Percentiles rank a stretch among this genome's conserved stretches.
These are phyloP conservation scores for Torymus aiolomorphi DNA, from an alignment of 2,888 invertebrate species.

Conservation along the genomic window DNA sequence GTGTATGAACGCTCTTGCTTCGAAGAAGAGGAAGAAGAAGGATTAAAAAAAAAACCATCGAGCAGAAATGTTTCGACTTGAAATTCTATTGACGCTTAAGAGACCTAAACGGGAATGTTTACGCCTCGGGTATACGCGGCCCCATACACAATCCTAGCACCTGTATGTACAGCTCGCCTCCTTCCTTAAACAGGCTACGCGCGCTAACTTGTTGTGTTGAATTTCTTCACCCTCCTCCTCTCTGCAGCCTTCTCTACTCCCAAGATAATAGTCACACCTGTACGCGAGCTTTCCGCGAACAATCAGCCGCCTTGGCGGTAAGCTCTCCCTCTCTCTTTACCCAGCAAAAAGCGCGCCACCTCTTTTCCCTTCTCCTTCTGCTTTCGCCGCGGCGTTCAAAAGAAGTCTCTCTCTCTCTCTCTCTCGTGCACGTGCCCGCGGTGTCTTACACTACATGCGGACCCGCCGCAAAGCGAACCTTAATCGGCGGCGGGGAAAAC, in stretches of 20 bases:
- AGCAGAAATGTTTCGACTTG: too few species aligned
- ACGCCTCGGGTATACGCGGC: too few species aligned
- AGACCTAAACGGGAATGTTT: too few species aligned
- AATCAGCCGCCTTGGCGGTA: conserved; percentile 40
- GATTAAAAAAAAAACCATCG: too few species aligned
- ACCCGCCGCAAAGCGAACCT: conserved; percentile 39
- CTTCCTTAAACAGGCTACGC: conserved; percentile 12
- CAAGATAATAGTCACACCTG: conserved; percentile 52
- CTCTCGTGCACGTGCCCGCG: conserved; percentile 32
- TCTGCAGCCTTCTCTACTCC: not conserved
- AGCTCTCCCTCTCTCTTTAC: conserved; percentile 10
- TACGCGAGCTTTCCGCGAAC: conserved; percentile 54
- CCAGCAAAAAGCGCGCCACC: conserved; percentile 8
- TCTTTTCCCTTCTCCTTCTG: not conserved
- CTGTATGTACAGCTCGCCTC: not conserved
- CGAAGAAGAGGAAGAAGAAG: too few species aligned
- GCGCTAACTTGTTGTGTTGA: conserved; percentile 30
- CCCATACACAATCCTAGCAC: conserved; percentile 17
- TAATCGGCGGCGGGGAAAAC: conserved; percentile 30
- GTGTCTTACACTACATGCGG: conserved; percentile 24
- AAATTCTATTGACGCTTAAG: too few species aligned
- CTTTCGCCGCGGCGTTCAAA: not conserved
- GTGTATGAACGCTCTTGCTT: too few species aligned
- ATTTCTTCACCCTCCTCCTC: too few species aligned
- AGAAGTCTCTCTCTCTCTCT: not conserved